Evolutionary conservation across 2,888 invertebrate genomes (phyloP).

Genomic region (Watsonalla cultraria): DNA sequence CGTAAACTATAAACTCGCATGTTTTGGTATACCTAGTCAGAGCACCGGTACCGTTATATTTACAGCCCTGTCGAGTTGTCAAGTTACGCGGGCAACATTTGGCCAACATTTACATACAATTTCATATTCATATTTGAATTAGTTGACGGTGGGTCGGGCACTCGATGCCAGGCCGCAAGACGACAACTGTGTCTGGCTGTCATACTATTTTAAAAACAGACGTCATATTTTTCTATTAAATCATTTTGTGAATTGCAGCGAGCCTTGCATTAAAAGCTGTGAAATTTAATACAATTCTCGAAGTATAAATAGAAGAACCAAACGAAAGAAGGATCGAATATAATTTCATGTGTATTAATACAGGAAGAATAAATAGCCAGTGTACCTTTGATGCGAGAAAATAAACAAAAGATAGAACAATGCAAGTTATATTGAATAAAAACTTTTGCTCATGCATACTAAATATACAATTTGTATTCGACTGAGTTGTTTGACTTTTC

Average conservation of each 20-base stretch:
- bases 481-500: slow-evolving; percentile 73
- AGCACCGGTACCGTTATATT: slow-evolving; percentile 61
- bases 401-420: slow-evolving; percentile 67
- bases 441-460: slow-evolving; percentile 75
- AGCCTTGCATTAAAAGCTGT: neutral
- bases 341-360: slow-evolving; percentile 36
- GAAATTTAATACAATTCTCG: too few relatives aligned
- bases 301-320: neutral
- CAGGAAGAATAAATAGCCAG: slow-evolving; percentile 48
- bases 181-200: neutral
- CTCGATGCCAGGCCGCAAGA: slow-evolving; percentile 4
- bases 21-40: slow-evolving; percentile 54
- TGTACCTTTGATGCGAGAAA: slow-evolving; percentile 58
- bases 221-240: neutral
- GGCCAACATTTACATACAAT: slow-evolving; percentile 68
- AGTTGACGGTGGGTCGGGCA: slow-evolving; percentile 42
- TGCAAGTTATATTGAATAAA: slow-evolving; percentile 74
- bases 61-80: slow-evolving; percentile 65
- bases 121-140: slow-evolving; percentile 74
- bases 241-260: neutral
- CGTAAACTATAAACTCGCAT: slow-evolving; percentile 60
- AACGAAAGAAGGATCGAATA: slow-evolving; percentile 10
- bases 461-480: slow-evolving; percentile 75
- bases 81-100: slow-evolving; percentile 61
- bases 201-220: neutral